A percentile compares a stretch with the other conserved stretches of the same genome.
Conservation (phyloP, 2,113 vertebrate genomes). For the Mustela nigripes region DNA sequence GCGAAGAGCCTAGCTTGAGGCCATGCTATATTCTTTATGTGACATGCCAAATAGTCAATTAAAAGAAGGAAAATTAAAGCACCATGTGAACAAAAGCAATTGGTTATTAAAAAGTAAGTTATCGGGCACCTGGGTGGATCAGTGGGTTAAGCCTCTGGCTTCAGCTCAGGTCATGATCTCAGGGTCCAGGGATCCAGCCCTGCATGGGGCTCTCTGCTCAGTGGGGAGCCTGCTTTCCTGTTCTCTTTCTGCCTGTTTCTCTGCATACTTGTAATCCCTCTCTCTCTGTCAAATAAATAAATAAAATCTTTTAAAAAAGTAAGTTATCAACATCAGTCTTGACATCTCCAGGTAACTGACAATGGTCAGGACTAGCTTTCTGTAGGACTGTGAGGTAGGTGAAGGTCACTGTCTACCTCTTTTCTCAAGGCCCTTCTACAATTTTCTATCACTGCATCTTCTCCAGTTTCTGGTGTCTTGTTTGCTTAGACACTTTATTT, state of each 20-base stretch:
- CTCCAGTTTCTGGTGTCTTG: not conserved
- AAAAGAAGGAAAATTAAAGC: conserved; percentile 23
- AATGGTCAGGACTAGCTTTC: not conserved
- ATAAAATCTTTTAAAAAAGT: not conserved
- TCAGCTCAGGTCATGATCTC: too few species aligned
- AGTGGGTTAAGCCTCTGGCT: too few species aligned
- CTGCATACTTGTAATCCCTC: too few species aligned
- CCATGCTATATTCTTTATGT: not conserved
- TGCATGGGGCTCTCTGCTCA: too few species aligned
- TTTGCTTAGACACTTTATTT: conserved; percentile 13
- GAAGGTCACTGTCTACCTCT: not conserved
- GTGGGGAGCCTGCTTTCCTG: too few species aligned
- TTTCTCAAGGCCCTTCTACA: not conserved
- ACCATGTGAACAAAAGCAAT: conserved; percentile 14
- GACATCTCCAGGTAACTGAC: not conserved
- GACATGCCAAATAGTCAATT: not conserved
- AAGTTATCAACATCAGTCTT: conserved; percentile 6
- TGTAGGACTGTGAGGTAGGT: not conserved
- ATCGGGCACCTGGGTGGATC: not conserved
- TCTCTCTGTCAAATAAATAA: too few species aligned
- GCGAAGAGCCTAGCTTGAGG: not conserved
- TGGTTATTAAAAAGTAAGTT: conserved; percentile 37
- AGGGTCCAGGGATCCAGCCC: too few species aligned
- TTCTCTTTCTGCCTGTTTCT: too few species aligned
- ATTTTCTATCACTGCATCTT: not conserved